Evolutionary conservation across 2,888 invertebrate species (phyloP).

Genomic region (Pantelozetes paolii): DNA sequence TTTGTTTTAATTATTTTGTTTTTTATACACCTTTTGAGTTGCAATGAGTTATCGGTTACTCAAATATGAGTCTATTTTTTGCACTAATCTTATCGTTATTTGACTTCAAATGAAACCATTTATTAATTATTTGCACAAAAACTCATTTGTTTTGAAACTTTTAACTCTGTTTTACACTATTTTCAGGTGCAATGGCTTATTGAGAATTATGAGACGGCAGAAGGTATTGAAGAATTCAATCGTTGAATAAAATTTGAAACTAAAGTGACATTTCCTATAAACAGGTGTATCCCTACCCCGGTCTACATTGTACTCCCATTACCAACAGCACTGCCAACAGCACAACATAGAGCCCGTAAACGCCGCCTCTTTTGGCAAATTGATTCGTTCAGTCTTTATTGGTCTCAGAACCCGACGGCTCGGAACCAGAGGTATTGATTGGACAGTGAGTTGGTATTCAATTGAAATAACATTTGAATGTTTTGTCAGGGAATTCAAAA

Average conservation of each 20-base stretch:
- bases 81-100: no score
- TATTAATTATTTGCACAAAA: no score
- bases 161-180: no score
- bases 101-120: no score
- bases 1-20: no score
- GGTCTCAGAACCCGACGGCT: slow-evolving; percentile 88
- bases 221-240: slow-evolving; percentile 55
- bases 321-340: slow-evolving; percentile 80
- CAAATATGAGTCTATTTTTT: no score
- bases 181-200: slow-evolving; percentile 83
- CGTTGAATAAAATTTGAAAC: no score
- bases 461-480: slow-evolving; percentile 18
- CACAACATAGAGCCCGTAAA: slow-evolving; percentile 96
- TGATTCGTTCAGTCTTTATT: slow-evolving; percentile 95
- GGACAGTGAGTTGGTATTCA: neutral
- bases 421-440: slow-evolving; percentile 66
- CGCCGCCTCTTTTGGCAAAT: slow-evolving; percentile 97
- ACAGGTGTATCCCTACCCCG: slow-evolving; percentile 76
- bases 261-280: no score
- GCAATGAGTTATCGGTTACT: no score
- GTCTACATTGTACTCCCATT: slow-evolving; percentile 93
- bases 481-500: slow-evolving; percentile 95
- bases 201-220: slow-evolving; percentile 97
- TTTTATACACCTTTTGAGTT: no score
- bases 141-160: slow-evolving; percentile 15